Conservation (phyloP, 2,113 vertebrate genomes). For the Coptodon rendalli region DNA sequence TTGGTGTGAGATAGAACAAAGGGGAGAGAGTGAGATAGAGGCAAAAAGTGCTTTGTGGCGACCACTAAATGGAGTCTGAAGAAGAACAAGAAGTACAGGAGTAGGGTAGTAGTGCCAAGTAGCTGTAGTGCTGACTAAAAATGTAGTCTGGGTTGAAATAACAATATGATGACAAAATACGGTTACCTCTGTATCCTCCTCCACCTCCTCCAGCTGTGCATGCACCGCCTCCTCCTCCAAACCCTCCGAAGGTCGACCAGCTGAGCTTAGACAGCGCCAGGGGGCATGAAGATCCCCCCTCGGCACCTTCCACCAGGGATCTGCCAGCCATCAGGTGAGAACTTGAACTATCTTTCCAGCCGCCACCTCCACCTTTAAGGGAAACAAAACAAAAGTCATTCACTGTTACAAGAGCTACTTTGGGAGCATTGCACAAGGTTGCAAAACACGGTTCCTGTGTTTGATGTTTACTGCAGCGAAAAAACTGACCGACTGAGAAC, state of each 20-base stretch:
- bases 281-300: constrained; percentile 79
- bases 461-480: neutral
- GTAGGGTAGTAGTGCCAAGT: neutral
- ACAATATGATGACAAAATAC: neutral
- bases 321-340: constrained; percentile 68
- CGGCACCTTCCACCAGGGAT: constrained; percentile 78
- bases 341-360: constrained; percentile 73
- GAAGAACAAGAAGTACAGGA: neutral
- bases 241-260: constrained; percentile 84
- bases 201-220: constrained; percentile 86
- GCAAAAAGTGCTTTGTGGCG: neutral
- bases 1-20: neutral
- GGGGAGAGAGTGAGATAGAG: neutral
- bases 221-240: constrained; percentile 85
- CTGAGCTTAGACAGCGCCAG: constrained; percentile 75
- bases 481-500: neutral
- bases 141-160: neutral
- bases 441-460: neutral
- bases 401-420: neutral
- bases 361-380: constrained; percentile 78
- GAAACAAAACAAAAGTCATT: neutral
- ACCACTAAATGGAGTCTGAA: neutral
- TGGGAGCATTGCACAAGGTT: neutral
- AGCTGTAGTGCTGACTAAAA: neutral
- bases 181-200: constrained; percentile 82